These are phyloP conservation scores for Drepana falcataria DNA, from an alignment of 2,888 invertebrate species.

Conservation along the genomic window DNA sequence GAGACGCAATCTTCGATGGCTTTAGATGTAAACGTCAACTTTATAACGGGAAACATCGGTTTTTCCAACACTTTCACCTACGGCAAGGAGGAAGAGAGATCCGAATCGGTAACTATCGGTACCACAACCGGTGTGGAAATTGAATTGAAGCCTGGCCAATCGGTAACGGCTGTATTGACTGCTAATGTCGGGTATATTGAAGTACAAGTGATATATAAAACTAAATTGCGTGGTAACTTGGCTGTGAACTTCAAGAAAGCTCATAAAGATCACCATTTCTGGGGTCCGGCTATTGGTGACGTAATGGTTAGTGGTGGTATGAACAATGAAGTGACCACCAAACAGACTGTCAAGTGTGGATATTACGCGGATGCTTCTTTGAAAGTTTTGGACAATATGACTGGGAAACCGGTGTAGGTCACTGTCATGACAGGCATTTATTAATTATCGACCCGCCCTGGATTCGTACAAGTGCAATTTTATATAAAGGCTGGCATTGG, in stretches of 20 bases:
- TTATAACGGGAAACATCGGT: conserved; percentile 44
- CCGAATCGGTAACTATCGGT: conserved; percentile 48
- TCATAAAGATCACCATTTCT: conserved; percentile 52
- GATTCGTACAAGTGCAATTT: too few relatives aligned
- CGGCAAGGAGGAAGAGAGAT: conserved; percentile 50
- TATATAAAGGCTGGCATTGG: too few relatives aligned
- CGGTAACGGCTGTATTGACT: conserved; percentile 47
- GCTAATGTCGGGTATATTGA: conserved; percentile 47
- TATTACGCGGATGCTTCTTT: conserved; percentile 48
- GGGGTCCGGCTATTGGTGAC: conserved; percentile 41
- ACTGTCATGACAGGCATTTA: too few relatives aligned
- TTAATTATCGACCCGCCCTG: too few relatives aligned
- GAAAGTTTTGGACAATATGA: conserved; percentile 47
- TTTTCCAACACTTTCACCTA: conserved; percentile 47
- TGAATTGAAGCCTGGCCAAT: conserved; percentile 48
- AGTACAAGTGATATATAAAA: conserved; percentile 44
- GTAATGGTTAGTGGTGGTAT: conserved; percentile 42
- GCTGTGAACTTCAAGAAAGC: conserved; percentile 49
- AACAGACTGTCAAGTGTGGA: conserved; percentile 44
- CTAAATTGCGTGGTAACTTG: conserved; percentile 46
- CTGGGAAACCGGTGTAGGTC: conserved; percentile 35
- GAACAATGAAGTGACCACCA: conserved; percentile 32
- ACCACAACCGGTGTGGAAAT: conserved; percentile 49
- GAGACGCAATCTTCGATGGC: conserved; percentile 45
- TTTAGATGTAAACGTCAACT: conserved; percentile 48